phyloP scores from a whole-genome alignment of 2,888 invertebrate species.

The Diarsia mendica region DNA sequence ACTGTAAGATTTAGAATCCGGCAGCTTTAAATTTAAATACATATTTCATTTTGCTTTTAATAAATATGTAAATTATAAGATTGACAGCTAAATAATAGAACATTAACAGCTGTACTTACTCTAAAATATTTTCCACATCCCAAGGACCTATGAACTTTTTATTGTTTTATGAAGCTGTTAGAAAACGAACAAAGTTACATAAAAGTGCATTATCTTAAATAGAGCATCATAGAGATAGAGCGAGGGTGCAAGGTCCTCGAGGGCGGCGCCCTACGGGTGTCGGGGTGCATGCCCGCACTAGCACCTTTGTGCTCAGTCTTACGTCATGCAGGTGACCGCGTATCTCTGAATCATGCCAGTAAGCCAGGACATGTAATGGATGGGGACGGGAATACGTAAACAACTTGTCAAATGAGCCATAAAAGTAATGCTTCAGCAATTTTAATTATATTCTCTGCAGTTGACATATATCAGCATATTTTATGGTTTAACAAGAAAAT shows the following conservation, averaged over 20 bases:
- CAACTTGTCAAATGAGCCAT: constrained; percentile 31
- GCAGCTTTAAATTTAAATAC: neutral
- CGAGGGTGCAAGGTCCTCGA: constrained; percentile 81
- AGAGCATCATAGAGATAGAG: constrained; percentile 66
- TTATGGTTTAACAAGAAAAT: constrained; percentile 20
- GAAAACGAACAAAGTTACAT: constrained; percentile 79
- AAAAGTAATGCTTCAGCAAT: constrained; percentile 20
- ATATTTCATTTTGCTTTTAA: neutral
- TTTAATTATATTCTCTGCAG: constrained; percentile 38
- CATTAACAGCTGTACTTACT: neutral
- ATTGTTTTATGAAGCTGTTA: constrained; percentile 72
- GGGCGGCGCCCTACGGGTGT: constrained; percentile 79
- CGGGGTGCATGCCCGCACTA: constrained; percentile 80
- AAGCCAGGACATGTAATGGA: constrained; percentile 66
- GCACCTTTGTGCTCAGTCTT: constrained; percentile 79
- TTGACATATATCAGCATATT: constrained; percentile 29
- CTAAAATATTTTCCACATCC: constrained; percentile 1
- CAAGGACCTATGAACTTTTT: constrained; percentile 25
- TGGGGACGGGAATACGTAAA: constrained; percentile 35
- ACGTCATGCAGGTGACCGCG: constrained; percentile 64
- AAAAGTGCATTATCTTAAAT: constrained; percentile 81
- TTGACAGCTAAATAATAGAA: neutral
- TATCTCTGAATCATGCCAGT: constrained; percentile 76
- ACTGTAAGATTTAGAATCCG: constrained; percentile 1
- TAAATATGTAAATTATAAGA: neutral